Base-by-base conservation (phyloP, 2,888 invertebrate genomes). In the Rhyacophila evoluta region DNA sequence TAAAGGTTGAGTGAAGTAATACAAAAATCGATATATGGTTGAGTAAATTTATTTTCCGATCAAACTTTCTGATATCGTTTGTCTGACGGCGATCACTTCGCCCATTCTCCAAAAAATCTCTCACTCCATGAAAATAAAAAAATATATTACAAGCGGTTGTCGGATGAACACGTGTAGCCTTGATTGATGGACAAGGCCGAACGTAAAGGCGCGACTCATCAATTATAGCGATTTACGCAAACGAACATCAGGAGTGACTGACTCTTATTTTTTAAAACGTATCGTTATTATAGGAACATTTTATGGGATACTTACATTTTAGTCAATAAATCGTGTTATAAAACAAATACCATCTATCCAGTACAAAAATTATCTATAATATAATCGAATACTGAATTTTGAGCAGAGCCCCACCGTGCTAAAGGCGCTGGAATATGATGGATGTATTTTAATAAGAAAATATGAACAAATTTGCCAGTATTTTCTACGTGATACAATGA, bases 101-200 rank as follows among this genome's bases (percentile, higher is more conserved):
- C 29, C 29, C 29, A 2, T 33, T 1, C 55, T 55, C 1, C 1
- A 19, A 19, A 19, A 10, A 55, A 19, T 2, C 19, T 6, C 55
- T 2, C 55, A 10, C 55, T 25, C 25, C 12, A 8, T 19, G 19
- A 10, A 19, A 15, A 10, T 55, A 55, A 55, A 55, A 25, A 55
- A 19, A 55, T 55, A n/a, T n/a, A n/a, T n/a, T n/a, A n/a, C n/a
- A 25, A 19, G 25, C 19, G 6, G 25, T 15, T 55, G 55, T 55
- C 55, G 25, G 55, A 55, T 19, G 25, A 55, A 55, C 55, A 55
- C 55, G 55, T 55, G 55, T 55, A 55, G 55, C 12, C 55, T 5
- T 55, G 55, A 55, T 55, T 55, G 55, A 55, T 55, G 25, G 55
- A 55, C 55, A 19, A 55, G 55, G 55, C 19, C 10, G 19, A 8